These are phyloP conservation scores for Asarcornis scutulata DNA, from an alignment of 2,113 vertebrate genomes.

Conservation along the genomic window DNA sequence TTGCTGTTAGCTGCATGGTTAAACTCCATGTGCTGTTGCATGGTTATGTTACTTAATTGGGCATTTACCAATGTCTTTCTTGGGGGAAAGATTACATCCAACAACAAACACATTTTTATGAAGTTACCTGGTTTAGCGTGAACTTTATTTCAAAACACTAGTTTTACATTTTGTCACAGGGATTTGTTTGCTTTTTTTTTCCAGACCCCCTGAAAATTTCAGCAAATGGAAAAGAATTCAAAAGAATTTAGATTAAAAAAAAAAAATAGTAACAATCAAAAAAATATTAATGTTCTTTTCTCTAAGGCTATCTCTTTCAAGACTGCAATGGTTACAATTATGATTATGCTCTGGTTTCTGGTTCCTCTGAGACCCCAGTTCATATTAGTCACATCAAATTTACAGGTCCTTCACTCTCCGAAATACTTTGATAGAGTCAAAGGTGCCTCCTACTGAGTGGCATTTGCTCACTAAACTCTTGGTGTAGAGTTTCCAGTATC, in stretches of 20 bases:
- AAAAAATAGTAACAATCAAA: slow-evolving; percentile 63
- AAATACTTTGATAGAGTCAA: slow-evolving; percentile 16
- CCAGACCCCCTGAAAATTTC: slow-evolving; percentile 84
- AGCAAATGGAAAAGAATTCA: slow-evolving; percentile 83
- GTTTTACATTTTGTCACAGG: slow-evolving; percentile 73
- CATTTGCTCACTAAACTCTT: slow-evolving; percentile 28
- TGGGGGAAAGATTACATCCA: neutral
- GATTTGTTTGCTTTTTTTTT: slow-evolving; percentile 82
- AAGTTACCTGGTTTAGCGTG: slow-evolving; percentile 58
- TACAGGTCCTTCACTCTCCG: neutral
- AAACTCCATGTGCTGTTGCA: slow-evolving; percentile 55
- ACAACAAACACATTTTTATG: neutral
- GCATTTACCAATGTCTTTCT: slow-evolving; percentile 1
- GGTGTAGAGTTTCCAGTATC: slow-evolving; percentile 47
- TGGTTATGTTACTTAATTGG: slow-evolving; percentile 30
- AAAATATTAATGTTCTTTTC: slow-evolving; percentile 70
- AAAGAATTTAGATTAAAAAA: slow-evolving; percentile 81
- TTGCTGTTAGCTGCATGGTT: slow-evolving; percentile 67
- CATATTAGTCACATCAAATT: slow-evolving; percentile 57
- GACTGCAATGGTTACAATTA: slow-evolving; percentile 72
- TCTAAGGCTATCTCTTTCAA: slow-evolving; percentile 74
- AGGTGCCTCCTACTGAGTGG: slow-evolving; percentile 44
- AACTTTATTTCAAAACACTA: slow-evolving; percentile 48
- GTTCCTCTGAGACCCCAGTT: slow-evolving; percentile 61
- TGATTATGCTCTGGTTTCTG: slow-evolving; percentile 57